These are phyloP conservation scores for Ormyrus pomaceus DNA, from an alignment of 2,888 invertebrate species.

Conservation along the genomic window DNA sequence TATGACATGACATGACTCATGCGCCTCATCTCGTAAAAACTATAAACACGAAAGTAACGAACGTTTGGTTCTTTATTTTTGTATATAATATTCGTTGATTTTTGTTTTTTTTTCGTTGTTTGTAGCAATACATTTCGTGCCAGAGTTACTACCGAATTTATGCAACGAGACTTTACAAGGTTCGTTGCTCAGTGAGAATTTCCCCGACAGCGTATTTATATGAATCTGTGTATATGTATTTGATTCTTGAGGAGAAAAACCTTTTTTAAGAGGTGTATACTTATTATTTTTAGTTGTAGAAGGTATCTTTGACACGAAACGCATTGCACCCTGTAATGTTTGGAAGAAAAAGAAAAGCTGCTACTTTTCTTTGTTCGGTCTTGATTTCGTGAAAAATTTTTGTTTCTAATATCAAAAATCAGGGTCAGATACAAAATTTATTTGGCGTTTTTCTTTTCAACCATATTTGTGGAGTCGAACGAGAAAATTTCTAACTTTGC, in stretches of 20 bases:
- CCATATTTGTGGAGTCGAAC: slow-evolving; percentile 9
- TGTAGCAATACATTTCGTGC: neutral
- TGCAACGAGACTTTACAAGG: slow-evolving; percentile 1
- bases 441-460: slow-evolving; percentile 30
- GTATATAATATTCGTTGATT: slow-evolving; percentile 9
- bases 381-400: slow-evolving; percentile 34
- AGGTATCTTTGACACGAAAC: slow-evolving; percentile 25
- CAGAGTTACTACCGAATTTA: neutral
- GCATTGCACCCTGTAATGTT: neutral
- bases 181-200: slow-evolving; percentile 9
- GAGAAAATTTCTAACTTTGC: slow-evolving; percentile 40
- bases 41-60: slow-evolving; percentile 62
- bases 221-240: slow-evolving; percentile 32
- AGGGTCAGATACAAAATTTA: slow-evolving; percentile 13
- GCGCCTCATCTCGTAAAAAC: slow-evolving; percentile 67
- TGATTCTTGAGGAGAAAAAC: slow-evolving; percentile 23
- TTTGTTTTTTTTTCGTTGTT: slow-evolving; percentile 6
- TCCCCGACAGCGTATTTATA: slow-evolving; percentile 10
- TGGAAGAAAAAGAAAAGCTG: slow-evolving; percentile 15
- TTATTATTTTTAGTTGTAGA: slow-evolving; percentile 12
- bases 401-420: slow-evolving; percentile 26
- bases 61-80: slow-evolving; percentile 12
- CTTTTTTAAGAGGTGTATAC: slow-evolving; percentile 18
- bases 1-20: slow-evolving; percentile 72
- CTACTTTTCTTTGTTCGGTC: slow-evolving; percentile 31